Conservation (phyloP, 2,797 vertebrate genomes). For the Manis javanica region DNA sequence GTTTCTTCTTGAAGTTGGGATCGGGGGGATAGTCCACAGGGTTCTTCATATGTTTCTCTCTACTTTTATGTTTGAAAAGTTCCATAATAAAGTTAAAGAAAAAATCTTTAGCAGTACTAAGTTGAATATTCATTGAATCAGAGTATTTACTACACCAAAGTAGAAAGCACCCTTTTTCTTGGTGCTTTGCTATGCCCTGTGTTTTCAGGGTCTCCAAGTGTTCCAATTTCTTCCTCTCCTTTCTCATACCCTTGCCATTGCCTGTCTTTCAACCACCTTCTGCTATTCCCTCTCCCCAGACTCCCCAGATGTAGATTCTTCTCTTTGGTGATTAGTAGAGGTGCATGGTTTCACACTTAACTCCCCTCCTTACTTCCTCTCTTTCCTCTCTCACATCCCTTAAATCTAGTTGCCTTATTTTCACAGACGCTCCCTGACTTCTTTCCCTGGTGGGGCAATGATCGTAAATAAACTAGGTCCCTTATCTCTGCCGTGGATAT, state of each 20-base stretch:
- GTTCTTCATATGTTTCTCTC: neutral
- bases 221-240: neutral
- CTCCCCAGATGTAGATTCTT: neutral
- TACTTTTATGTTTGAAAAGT: slow-evolving; percentile 27
- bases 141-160: neutral
- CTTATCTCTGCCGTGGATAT: neutral
- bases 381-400: neutral
- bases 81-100: neutral
- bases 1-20: neutral
- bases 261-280: neutral
- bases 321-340: neutral
- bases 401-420: neutral
- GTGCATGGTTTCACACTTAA: neutral
- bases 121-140: neutral
- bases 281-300: neutral
- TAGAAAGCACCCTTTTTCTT: neutral
- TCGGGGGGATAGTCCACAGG: neutral
- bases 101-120: neutral
- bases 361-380: neutral
- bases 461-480: neutral
- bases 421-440: neutral
- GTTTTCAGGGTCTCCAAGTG: neutral
- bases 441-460: neutral
- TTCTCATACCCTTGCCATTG: neutral
- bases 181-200: neutral